Conservation (phyloP, 2,113 vertebrate species). For the Scophthalmus maximus region DNA sequence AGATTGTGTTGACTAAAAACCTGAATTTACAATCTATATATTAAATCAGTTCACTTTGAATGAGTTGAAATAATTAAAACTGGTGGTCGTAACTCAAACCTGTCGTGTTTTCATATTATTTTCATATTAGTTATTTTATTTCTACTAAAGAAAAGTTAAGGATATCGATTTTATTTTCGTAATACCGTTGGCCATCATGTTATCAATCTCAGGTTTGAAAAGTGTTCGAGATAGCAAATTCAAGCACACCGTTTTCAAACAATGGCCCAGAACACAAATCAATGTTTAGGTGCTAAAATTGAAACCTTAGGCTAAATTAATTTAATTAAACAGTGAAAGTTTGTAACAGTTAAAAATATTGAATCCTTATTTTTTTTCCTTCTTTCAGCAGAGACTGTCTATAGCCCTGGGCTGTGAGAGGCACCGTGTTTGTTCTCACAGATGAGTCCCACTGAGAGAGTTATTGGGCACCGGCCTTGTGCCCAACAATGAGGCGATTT, state of each 20-base stretch:
- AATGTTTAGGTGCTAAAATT: slow-evolving; percentile 45
- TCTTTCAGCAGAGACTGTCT: not conserved
- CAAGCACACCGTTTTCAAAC: slow-evolving; percentile 30
- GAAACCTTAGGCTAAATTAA: slow-evolving; percentile 38
- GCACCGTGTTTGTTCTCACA: slow-evolving; percentile 38
- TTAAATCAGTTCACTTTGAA: not conserved
- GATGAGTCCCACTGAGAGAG: slow-evolving; percentile 36
- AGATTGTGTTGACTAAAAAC: not conserved
- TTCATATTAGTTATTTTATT: not conserved
- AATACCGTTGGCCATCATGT: slow-evolving; percentile 18
- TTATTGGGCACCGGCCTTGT: slow-evolving; percentile 23
- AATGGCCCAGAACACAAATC: slow-evolving; percentile 40
- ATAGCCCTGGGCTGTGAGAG: slow-evolving; percentile 35
- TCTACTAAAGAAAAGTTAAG: not conserved
- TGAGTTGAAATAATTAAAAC: not conserved
- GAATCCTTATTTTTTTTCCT: not conserved
- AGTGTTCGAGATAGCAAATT: slow-evolving; percentile 29
- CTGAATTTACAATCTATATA: not conserved
- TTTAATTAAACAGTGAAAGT: slow-evolving; percentile 19
- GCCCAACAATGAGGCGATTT: slow-evolving; percentile 18
- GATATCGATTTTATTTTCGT: slow-evolving; percentile 1
- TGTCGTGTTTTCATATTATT: not conserved
- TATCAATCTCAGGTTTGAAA: slow-evolving; percentile 20
- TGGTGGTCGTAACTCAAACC: not conserved
- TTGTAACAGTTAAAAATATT: slow-evolving; percentile 27